Evolutionary conservation across 2,797 vertebrate genomes (phyloP), one percentile per base, ranked within the genome.

Genomic region (Peromyscus melanophrys): DNA sequence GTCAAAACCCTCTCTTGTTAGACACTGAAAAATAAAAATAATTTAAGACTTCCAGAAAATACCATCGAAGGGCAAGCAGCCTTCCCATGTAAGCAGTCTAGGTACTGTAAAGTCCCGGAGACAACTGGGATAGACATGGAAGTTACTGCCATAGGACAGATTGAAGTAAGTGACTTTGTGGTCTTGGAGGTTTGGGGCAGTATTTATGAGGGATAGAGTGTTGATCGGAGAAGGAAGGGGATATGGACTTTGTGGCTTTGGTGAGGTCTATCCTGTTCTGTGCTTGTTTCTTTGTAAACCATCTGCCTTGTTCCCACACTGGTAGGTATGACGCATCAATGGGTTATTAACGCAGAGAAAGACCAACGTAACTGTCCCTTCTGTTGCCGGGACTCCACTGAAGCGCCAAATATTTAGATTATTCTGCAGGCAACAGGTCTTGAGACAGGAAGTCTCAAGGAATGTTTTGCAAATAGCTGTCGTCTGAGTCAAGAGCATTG

Each of bases 401-500:
- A 93, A 19, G 31, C 65, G 52, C 34, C 55, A 83, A 71, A 93
- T 69, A 82, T 95, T 92, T 90, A 86, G 69, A 92, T 90, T 89
- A 90, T 94, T 95, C 69, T 78, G 8, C 57, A 71, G 73, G 90
- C 90, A 82, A 46, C 37, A 34, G 76, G 83, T n/a, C 34, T 89
- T 88, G 82, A 85, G 85, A 87, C 94, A 90, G 92, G 97, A 97
- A 97, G 82, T 94, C 90, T 93, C 49, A 81, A 92, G 90, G 92
- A 96, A 95, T 96, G 90, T 96, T 97, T 98, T 96, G 82, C 75
- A 92, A 96, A 93, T 92, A 92, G 59, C 43, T 92, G 86, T 92
- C 94, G 83, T 96, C 90, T 96, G 96, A 96, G 92, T 95, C 95
- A 97, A 85, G 87, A 69, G 67, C 85, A 94, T 98, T 98, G 95